Base-by-base conservation (phyloP, 2,113 vertebrate species). In the Osmerus eperlanus region DNA sequence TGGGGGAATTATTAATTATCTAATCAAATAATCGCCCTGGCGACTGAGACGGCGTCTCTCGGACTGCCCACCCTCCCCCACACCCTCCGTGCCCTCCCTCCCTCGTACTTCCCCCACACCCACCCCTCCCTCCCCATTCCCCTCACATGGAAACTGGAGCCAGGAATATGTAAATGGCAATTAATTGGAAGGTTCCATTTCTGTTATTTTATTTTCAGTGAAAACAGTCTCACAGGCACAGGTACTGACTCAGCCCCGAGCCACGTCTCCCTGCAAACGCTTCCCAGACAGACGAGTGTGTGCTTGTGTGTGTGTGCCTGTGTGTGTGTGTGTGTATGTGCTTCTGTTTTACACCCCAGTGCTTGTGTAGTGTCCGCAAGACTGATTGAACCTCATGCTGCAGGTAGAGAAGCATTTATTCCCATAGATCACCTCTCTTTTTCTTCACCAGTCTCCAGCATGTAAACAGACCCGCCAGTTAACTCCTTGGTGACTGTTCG, bases 111-210 rank as follows among this genome's bases (percentile, higher is more conserved):
- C 77, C 65, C 21, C 1, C 21, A 1, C 65, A 77, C 86, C 78
- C 86, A 77, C 36, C 36, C 36, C 36, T 41, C 28, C 32, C 61
- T 29, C 61, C 25, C 36, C 36, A 41, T 74, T 68, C 65, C 77
- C 86, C 76, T 86, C 78, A 77, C 86, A 71, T 92, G 89, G 91
- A 90, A 92, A 81, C 86, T 82, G 76, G 74, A 85, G 83, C 89
- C 65, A 84, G 86, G 93, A 93, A 94, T 94, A 94, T 95, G 94
- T 94, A 94, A 94, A 95, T 95, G 92, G 90, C 78, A 92, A 93
- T 92, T 94, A 94, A 94, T 94, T 92, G 92, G 89, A 78, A 84
- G 89, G 91, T 90, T 88, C 89, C 80, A 77, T 93, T 93, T 89
- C 88, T 81, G 81, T 88, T 81, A 75, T 90, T 84, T 89, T 93